Evolutionary conservation across 2,113 vertebrate genomes (phyloP), one percentile per base, ranked within the genome.

Genomic region (Struthidea cinerea): DNA sequence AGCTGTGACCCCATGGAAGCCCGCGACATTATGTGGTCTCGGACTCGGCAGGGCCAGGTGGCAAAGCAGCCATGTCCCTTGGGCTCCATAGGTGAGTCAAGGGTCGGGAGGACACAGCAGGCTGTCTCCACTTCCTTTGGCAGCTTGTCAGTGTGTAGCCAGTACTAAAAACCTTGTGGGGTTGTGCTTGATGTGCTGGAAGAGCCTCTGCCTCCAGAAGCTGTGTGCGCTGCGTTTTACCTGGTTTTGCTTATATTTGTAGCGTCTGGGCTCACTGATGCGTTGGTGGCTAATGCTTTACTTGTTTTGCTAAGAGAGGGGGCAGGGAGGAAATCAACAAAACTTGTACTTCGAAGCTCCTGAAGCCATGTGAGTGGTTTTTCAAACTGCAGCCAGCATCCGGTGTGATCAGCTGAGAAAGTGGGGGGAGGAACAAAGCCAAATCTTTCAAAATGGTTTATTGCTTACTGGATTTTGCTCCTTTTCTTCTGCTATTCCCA

Each of bases 11-110:
- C 99, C 3, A 18, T 98, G 92, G 98, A 99, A 86, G 98, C 99
- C 89, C 98, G 98, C 0, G 99, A 99, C 42, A 98, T 99, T 37
- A 96, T 98, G 96, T 99, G 99, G 99, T 99, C 99, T n/a, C 99
- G 98, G 78, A 99, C 99, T 4, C 98, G 98, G 19, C 99, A 99
- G 96, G 99, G 99, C 15, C 96, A 98, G 67, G 75, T 98, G 67
- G 98, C 99, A 0, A 99, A 98, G 94, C 99, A 99, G 94, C 98
- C 98, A 0, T 99, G 99, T 91, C 99, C 99, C 9, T 81, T 98
- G 26, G 99, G 99, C 73, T 99, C 98, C 0, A 98, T 99, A 93
- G 99, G 99, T 99, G 97, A 94, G 97, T 80, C 10, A 1, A 16
- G 21, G 23, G 9, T 2, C 0, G 3, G 46, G 23, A 18, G 50